A percentile compares a stretch with the other conserved stretches of the same genome.
Conservation (phyloP, 2,113 vertebrate genomes). For the Prunella himalayana region DNA sequence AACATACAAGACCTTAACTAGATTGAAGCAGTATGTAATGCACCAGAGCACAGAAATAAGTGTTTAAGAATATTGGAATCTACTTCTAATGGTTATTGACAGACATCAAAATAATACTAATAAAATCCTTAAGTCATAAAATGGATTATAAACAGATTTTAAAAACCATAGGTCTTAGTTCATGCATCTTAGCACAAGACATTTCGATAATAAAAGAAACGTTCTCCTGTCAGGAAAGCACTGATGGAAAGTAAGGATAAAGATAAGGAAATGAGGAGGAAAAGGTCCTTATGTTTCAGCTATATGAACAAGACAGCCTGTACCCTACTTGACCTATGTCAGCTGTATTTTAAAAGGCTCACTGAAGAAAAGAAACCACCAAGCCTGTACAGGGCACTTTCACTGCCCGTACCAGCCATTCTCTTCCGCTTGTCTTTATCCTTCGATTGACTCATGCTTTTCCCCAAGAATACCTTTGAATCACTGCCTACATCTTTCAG, state of each 20-base stretch:
- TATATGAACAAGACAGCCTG: neutral
- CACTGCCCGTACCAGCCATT: fast-evolving
- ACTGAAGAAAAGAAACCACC: neutral
- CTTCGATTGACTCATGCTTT: neutral
- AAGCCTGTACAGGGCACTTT: neutral
- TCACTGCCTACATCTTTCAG: neutral
- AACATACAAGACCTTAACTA: neutral
- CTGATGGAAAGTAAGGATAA: neutral
- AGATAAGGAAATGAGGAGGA: neutral
- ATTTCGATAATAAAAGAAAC: neutral
- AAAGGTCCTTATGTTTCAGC: neutral
- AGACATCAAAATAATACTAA: neutral
- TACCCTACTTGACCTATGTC: neutral
- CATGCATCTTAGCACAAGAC: neutral
- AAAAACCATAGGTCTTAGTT: neutral
- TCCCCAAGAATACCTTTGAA: neutral
- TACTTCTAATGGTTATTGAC: neutral
- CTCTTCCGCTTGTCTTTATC: neutral
- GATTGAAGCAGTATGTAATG: neutral
- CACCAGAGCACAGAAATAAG: neutral
- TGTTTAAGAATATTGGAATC: neutral
- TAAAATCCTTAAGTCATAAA: neutral
- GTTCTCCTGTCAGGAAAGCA: neutral
- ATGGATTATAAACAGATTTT: neutral
- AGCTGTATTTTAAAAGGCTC: neutral